Evolutionary conservation across 2,888 invertebrate genomes (phyloP).

Genomic region (Lathronympha strigana): DNA sequence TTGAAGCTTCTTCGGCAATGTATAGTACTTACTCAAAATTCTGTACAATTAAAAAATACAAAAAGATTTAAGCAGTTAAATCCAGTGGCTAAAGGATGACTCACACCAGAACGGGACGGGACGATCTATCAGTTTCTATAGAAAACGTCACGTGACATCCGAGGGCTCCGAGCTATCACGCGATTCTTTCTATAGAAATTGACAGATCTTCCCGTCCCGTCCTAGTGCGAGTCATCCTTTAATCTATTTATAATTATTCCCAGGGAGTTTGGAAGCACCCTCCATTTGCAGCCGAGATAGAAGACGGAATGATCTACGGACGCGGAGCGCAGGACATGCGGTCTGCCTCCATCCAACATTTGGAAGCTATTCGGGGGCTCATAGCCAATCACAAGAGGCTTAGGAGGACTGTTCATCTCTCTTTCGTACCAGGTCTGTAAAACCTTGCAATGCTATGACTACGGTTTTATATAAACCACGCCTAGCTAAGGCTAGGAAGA

Average conservation of each 20-base stretch:
- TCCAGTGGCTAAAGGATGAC: no score
- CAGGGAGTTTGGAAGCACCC: conserved; percentile 95
- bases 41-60: no score
- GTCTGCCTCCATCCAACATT: conserved; percentile 88
- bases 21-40: no score
- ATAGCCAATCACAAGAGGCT: conserved; percentile 79
- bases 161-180: no score
- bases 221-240: neutral
- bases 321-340: conserved; percentile 96
- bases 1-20: no score
- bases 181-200: no score
- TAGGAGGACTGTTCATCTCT: conserved; percentile 87
- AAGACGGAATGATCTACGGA: conserved; percentile 92
- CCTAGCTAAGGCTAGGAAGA: neutral
- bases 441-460: no score
- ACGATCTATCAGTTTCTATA: no score
- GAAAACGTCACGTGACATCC: no score
- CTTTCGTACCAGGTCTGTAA: conserved; percentile 87
- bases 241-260: conserved; percentile 29
- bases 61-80: no score
- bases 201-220: no score
- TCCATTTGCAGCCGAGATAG: conserved; percentile 94
- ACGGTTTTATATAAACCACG: neutral
- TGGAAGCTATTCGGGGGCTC: conserved; percentile 87
- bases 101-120: no score